Evolutionary conservation across 2,888 invertebrate genomes (phyloP).

Genomic region (Tinea pellionella): DNA sequence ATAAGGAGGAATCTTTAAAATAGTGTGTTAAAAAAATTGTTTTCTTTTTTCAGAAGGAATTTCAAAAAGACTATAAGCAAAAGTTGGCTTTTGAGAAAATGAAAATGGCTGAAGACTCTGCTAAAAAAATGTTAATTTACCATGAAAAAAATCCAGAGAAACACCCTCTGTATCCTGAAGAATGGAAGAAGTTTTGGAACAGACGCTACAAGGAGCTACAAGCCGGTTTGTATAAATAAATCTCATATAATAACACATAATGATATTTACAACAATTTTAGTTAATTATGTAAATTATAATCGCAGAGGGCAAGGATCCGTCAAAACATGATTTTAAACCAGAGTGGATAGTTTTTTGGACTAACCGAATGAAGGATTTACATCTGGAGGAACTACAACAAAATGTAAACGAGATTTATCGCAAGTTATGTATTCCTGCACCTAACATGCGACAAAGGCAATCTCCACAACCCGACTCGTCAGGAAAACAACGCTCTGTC

Average conservation of each 20-base stretch:
- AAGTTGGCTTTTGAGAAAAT: slow-evolving; percentile 63
- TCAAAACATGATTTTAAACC: slow-evolving; percentile 87
- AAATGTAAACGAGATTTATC: slow-evolving; percentile 76
- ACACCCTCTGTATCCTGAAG: slow-evolving; percentile 87
- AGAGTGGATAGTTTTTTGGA: slow-evolving; percentile 91
- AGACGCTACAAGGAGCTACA: slow-evolving; percentile 83
- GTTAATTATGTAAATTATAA: background rate
- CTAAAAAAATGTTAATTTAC: slow-evolving; percentile 75
- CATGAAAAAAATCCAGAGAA: slow-evolving; percentile 89
- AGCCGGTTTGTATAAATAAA: slow-evolving; percentile 50
- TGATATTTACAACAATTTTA: too few species aligned
- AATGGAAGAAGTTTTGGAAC: slow-evolving; percentile 94
- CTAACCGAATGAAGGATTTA: slow-evolving; percentile 81
- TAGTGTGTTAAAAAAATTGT: too few species aligned
- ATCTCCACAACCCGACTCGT: slow-evolving; percentile 17
- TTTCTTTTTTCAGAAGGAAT: too few species aligned
- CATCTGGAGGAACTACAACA: slow-evolving; percentile 76
- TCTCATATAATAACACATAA: too few species aligned
- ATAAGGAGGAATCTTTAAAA: too few species aligned
- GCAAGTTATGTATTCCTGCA: slow-evolving; percentile 64
- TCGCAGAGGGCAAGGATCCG: slow-evolving; percentile 77
- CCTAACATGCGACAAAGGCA: slow-evolving; percentile 21
- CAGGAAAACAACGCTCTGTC: slow-evolving; percentile 16
- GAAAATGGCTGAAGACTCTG: slow-evolving; percentile 62
- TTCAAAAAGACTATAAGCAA: slow-evolving; percentile 47